These are phyloP conservation scores for Eulemur coronatus DNA, from an alignment of 2,797 vertebrate genomes.

Conservation along the genomic window DNA sequence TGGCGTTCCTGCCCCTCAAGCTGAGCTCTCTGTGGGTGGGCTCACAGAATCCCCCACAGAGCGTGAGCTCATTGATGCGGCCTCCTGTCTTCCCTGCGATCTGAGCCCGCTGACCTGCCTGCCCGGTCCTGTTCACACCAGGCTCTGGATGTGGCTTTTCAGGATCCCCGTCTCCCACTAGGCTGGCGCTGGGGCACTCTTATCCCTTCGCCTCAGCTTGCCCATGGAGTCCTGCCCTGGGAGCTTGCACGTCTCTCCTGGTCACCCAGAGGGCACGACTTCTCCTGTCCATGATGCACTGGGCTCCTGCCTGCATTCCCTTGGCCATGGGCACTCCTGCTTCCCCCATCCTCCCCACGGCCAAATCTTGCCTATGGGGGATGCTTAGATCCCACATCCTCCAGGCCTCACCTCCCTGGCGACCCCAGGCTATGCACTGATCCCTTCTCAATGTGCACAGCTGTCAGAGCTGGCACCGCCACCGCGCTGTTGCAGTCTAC, in stretches of 20 bases:
- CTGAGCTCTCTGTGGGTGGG: neutral
- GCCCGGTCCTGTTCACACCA: neutral
- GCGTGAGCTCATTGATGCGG: no score
- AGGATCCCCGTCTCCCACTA: neutral
- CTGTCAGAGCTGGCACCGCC: no score
- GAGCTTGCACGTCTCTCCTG: neutral
- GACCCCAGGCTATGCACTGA: neutral
- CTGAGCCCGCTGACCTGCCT: neutral
- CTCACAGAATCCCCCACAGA: rapidly evolving
- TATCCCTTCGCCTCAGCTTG: neutral
- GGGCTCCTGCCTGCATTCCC: no score
- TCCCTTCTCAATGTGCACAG: neutral
- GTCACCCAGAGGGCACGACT: neutral
- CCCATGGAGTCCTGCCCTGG: neutral
- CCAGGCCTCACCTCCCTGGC: neutral
- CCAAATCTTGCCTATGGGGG: neutral
- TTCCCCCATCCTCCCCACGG: neutral
- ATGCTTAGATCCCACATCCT: neutral
- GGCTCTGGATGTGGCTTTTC: neutral
- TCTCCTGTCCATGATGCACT: neutral
- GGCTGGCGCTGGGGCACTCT: neutral
- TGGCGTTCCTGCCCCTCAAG: neutral
- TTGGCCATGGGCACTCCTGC: neutral
- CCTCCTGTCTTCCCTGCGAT: neutral
- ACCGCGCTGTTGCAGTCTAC: neutral